phyloP scores from a whole-genome alignment of 2,113 vertebrate species.

The Heloderma charlesbogerti region DNA sequence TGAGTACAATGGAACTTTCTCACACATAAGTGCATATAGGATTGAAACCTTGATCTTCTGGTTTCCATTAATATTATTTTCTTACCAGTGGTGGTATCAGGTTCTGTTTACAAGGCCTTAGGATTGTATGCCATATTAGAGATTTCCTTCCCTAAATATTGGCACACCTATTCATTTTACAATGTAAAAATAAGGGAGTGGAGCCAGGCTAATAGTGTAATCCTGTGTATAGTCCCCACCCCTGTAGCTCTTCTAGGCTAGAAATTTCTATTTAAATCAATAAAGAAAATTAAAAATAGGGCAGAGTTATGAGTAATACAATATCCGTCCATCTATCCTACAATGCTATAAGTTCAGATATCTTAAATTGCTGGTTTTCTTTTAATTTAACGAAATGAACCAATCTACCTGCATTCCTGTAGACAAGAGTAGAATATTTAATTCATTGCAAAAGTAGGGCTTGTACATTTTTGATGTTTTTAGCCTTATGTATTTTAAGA shows the following conservation, averaged over 20 bases:
- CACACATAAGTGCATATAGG: not conserved
- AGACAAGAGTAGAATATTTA: not conserved
- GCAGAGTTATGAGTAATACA: too few relatives aligned
- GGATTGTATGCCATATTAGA: not conserved
- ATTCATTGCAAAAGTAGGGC: not conserved
- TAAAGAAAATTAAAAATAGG: too few relatives aligned
- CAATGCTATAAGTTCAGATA: too few relatives aligned
- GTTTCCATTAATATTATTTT: not conserved
- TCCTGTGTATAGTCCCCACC: too few relatives aligned
- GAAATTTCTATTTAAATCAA: too few relatives aligned
- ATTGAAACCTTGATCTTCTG: not conserved
- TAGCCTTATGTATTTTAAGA: not conserved
- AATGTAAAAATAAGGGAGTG: not conserved
- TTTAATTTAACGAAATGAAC: not conserved
- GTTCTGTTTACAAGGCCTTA: not conserved
- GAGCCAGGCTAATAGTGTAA: too few relatives aligned
- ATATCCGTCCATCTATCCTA: too few relatives aligned
- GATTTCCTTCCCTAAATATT: not conserved
- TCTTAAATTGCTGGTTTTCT: not conserved
- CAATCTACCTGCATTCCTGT: not conserved
- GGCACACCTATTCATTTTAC: not conserved
- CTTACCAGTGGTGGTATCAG: not conserved
- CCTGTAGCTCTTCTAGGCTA: too few relatives aligned
- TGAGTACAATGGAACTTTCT: too few relatives aligned
- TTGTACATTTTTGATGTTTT: not conserved